Conservation (phyloP, 2,113 vertebrate genomes). For the Holacanthus passer region DNA sequence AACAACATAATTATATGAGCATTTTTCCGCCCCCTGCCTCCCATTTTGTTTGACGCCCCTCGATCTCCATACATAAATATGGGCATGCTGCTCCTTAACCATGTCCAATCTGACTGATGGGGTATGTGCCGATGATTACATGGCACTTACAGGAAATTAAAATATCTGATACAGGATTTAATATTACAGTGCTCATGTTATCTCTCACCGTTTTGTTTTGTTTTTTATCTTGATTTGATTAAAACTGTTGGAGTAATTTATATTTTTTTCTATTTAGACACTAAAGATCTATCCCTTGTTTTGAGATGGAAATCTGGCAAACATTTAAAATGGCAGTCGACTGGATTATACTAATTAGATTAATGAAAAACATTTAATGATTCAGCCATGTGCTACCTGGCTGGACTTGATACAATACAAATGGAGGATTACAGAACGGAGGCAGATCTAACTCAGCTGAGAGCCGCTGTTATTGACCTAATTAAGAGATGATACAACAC, state of each 20-base stretch:
- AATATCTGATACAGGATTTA: neutral
- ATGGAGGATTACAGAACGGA: neutral
- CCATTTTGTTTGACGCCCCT: neutral
- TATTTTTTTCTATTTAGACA: neutral
- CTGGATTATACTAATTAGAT: neutral
- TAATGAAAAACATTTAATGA: neutral
- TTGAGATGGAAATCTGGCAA: neutral
- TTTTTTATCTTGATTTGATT: neutral
- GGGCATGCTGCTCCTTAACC: neutral
- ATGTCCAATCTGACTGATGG: neutral
- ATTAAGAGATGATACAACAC: neutral
- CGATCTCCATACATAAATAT: neutral
- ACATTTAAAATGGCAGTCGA: neutral
- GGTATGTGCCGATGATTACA: neutral
- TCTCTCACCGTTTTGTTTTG: neutral
- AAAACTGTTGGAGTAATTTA: neutral
- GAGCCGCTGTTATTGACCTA: neutral
- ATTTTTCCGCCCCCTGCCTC: neutral
- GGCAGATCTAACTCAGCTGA: neutral
- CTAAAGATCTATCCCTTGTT: neutral
- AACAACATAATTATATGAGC: constrained; percentile 18
- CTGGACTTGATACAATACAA: neutral
- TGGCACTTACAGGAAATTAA: neutral
- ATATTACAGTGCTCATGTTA: neutral
- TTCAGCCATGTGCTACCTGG: neutral